These are phyloP conservation scores for Astropecten irregularis DNA, from an alignment of 53 echinoderm and acorn worm species.

Conservation along the genomic window DNA sequence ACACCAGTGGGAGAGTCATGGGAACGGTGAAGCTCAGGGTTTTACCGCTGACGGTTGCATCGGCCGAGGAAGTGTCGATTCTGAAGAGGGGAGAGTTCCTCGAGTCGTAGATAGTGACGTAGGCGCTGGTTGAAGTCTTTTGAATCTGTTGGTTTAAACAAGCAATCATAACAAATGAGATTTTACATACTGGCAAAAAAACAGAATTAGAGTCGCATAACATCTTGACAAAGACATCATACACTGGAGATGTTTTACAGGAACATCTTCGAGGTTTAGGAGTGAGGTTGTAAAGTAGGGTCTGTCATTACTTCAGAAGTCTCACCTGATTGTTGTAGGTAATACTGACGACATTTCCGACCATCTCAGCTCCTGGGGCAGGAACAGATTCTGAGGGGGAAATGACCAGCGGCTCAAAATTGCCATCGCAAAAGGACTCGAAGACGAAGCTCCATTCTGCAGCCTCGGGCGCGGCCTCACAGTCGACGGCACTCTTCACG, in stretches of 20 bases:
- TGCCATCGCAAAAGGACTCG: constrained; percentile 5
- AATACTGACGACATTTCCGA: constrained; percentile 31
- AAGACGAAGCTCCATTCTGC: constrained; percentile 27
- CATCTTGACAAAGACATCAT: too few relatives aligned
- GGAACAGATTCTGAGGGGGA: constrained; percentile 31
- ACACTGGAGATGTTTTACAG: too few relatives aligned
- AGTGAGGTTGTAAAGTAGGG: too few relatives aligned
- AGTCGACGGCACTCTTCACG: constrained; percentile 16
- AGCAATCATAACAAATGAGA: neutral
- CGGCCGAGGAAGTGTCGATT: constrained; percentile 47
- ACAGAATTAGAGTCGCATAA: too few relatives aligned
- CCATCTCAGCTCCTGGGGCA: constrained; percentile 37
- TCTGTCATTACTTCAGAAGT: too few relatives aligned
- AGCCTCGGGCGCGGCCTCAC: constrained; percentile 26
- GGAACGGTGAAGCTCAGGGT: constrained; percentile 34
- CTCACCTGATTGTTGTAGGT: constrained; percentile 46
- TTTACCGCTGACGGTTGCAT: constrained; percentile 8
- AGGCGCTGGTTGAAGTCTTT: constrained; percentile 16
- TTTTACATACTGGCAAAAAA: too few relatives aligned
- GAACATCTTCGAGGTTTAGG: too few relatives aligned
- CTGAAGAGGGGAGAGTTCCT: constrained; percentile 17
- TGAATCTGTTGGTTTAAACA: constrained; percentile 36
- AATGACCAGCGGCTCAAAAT: constrained; percentile 1
- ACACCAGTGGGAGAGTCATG: constrained; percentile 35
- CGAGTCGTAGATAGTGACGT: constrained; percentile 35